Evolutionary conservation across 2,797 vertebrate genomes (phyloP).

Genomic region (Triplophysa yarkandensis): DNA sequence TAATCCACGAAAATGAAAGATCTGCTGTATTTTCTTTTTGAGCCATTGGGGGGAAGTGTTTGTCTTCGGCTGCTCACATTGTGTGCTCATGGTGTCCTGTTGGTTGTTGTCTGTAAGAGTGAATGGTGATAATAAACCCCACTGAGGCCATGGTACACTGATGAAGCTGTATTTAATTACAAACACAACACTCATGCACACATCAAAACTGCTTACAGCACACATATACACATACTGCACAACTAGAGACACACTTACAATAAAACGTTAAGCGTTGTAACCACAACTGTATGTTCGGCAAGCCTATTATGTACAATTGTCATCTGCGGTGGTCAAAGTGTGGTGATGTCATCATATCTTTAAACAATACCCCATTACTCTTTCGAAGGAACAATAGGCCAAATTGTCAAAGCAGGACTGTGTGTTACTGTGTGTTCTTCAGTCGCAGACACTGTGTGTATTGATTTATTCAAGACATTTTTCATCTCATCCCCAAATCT

Average conservation of each 20-base stretch:
- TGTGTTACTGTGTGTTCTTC: neutral
- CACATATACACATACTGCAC: neutral
- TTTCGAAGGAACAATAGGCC: neutral
- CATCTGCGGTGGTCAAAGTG: neutral
- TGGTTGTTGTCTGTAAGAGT: slow-evolving; percentile 75
- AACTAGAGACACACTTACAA: neutral
- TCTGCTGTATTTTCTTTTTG: neutral
- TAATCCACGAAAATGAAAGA: no score
- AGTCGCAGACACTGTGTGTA: no score
- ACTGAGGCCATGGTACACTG: slow-evolving; percentile 60
- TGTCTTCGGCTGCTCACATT: slow-evolving; percentile 60
- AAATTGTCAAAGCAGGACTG: neutral
- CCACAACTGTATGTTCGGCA: neutral
- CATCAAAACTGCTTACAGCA: neutral
- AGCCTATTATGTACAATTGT: neutral
- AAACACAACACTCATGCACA: slow-evolving; percentile 26
- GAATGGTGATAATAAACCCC: slow-evolving; percentile 74
- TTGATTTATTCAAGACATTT: no score
- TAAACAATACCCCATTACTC: neutral
- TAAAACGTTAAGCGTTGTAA: neutral
- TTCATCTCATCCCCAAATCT: neutral
- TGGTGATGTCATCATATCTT: neutral
- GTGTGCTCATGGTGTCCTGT: slow-evolving; percentile 67
- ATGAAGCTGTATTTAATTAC: slow-evolving; percentile 70
- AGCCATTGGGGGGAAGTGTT: slow-evolving; percentile 73